These are phyloP conservation scores for Xiphophorus hellerii DNA, from an alignment of 2,113 vertebrate species.

Conservation along the genomic window DNA sequence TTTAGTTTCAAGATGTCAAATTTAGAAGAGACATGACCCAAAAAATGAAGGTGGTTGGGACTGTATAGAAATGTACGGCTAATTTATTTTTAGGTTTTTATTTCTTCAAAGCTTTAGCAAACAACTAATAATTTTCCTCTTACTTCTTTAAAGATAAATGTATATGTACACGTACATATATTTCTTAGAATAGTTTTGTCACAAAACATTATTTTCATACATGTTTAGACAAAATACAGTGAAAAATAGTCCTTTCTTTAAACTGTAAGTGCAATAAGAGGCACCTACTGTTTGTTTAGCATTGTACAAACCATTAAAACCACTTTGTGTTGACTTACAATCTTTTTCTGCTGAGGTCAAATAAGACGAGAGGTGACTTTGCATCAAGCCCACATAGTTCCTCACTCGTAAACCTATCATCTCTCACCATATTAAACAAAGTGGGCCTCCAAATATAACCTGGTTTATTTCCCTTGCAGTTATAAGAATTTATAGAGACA, in stretches of 20 bases:
- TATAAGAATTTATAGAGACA: neutral
- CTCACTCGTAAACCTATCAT: conserved; percentile 34
- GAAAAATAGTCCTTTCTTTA: neutral
- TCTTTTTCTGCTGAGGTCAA: conserved; percentile 19
- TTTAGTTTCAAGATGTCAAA: too few species aligned
- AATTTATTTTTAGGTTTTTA: too few species aligned
- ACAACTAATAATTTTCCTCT: too few species aligned
- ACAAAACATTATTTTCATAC: neutral
- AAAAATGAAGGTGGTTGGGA: too few species aligned
- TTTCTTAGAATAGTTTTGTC: too few species aligned
- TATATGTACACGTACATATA: neutral
- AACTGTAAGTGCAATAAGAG: neutral
- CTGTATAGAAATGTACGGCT: too few species aligned
- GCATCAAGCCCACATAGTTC: neutral
- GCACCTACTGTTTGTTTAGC: neutral
- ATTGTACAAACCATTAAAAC: conserved; percentile 4
- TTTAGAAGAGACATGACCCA: too few species aligned
- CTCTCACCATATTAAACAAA: conserved; percentile 30
- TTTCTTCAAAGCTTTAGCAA: too few species aligned
- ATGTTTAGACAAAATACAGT: neutral
- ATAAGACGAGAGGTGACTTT: neutral
- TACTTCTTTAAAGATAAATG: neutral
- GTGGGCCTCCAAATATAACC: conserved; percentile 44
- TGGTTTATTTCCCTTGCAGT: conserved; percentile 18
- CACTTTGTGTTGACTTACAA: neutral